Percentiles rank a stretch among this genome's conserved stretches.
Conservation (phyloP, 2,113 vertebrate species). For the Lota lota region DNA sequence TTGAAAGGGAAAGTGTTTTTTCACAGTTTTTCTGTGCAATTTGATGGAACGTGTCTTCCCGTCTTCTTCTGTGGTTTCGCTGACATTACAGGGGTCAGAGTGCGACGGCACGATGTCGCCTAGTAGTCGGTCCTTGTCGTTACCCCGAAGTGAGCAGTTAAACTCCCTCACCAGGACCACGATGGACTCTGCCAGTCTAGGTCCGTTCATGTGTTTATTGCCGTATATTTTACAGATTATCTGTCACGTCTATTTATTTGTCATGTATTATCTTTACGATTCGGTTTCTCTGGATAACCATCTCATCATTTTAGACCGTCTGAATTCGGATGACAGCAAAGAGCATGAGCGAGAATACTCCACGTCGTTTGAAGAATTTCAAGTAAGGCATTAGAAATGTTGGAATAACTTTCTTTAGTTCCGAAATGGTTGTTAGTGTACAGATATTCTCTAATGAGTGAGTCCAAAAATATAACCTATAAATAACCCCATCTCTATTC, state of each 20-base stretch:
- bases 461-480: background rate
- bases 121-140: slow-evolving; percentile 41
- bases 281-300: background rate
- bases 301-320: slow-evolving; percentile 37
- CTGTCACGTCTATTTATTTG: background rate
- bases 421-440: background rate
- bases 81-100: slow-evolving; percentile 61
- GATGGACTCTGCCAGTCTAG: slow-evolving; percentile 57
- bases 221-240: no score
- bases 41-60: background rate
- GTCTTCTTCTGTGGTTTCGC: slow-evolving; percentile 14
- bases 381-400: slow-evolving; percentile 42
- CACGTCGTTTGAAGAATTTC: slow-evolving; percentile 57
- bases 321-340: slow-evolving; percentile 42
- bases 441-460: background rate
- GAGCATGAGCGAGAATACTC: slow-evolving; percentile 38
- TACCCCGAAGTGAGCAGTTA: slow-evolving; percentile 41
- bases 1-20: background rate
- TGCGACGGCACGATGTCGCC: slow-evolving; percentile 27
- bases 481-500: background rate
- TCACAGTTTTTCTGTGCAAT: background rate
- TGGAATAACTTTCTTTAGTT: background rate
- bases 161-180: slow-evolving; percentile 32
- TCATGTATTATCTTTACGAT: background rate
- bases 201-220: slow-evolving; percentile 33